A percentile compares a stretch with the other conserved stretches of the same genome.
Conservation (phyloP, 1,140 invertebrate genomes). For the Heliconius hewitsoni region DNA sequence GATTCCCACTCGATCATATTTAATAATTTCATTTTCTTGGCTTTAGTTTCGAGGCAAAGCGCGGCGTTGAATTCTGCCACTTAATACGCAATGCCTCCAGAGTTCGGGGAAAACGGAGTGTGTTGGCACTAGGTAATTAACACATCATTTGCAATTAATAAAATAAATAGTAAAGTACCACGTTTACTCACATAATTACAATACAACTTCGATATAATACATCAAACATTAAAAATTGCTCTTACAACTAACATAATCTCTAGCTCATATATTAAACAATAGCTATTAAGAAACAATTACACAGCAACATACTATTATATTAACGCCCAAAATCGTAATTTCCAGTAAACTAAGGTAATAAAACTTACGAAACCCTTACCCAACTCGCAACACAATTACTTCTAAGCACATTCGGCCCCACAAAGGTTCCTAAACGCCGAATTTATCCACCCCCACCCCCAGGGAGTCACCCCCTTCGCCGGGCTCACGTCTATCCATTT, state of each 20-base stretch:
- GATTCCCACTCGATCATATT: no score
- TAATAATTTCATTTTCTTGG: no score
- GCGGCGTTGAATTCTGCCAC: no score
- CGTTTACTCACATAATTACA: not conserved
- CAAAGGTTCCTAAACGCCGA: constrained; percentile 79
- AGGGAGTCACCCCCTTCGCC: constrained; percentile 51
- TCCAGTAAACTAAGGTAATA: constrained; percentile 45
- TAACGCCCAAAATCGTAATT: constrained; percentile 40
- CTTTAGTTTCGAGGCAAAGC: no score
- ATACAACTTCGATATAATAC: not conserved
- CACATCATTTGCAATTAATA: no score
- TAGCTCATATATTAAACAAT: not conserved
- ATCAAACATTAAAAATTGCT: not conserved
- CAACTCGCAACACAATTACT: constrained; percentile 64
- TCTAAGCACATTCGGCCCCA: constrained; percentile 66
- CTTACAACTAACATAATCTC: not conserved
- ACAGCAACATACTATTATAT: not conserved
- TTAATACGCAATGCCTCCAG: no score
- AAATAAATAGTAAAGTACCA: no score
- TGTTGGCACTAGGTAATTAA: no score
- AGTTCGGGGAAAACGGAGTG: no score
- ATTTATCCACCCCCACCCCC: constrained; percentile 64
- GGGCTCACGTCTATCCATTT: constrained; percentile 81
- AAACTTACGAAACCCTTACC: constrained; percentile 46
- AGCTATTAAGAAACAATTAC: constrained; percentile 11